Evolutionary conservation across 35 echinoderm and acorn worm genomes (phyloP).

Genomic region (Lytechinus variegatus): DNA sequence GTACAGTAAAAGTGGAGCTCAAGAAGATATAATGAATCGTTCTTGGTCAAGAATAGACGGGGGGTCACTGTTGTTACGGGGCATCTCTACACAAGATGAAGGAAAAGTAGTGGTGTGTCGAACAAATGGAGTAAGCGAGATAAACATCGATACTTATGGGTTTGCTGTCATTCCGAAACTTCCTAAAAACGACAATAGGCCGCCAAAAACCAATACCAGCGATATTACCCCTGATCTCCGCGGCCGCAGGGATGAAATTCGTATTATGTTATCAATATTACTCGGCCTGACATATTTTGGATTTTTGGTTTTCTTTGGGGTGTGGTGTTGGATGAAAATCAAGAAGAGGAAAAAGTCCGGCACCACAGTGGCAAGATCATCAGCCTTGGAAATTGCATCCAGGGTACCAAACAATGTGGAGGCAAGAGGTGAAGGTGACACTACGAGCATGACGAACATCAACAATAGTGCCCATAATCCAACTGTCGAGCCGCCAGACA

Average conservation of each 20-base stretch:
- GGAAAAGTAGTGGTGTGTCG: not conserved
- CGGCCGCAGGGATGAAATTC: not conserved
- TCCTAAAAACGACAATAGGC: not conserved
- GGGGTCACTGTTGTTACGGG: not conserved
- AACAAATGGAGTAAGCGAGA: not conserved
- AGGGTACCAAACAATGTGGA: not conserved
- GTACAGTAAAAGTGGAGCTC: not conserved
- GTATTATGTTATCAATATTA: not conserved
- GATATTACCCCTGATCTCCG: not conserved
- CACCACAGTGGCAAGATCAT: no score
- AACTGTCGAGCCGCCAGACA: not conserved
- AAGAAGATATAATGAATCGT: not conserved
- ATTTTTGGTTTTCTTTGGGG: no score
- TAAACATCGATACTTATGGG: not conserved
- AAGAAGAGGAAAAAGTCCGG: not conserved
- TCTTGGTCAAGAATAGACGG: not conserved
- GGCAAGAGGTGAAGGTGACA: not conserved
- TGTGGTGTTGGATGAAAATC: not conserved
- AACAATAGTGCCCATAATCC: not conserved
- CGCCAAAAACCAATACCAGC: not conserved
- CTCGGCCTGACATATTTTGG: no score
- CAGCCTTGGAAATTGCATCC: not conserved
- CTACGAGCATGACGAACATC: not conserved
- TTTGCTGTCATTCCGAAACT: not conserved
- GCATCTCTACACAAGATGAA: not conserved